These are phyloP conservation scores for Ennomos fuscantarius DNA, from an alignment of 2,888 invertebrate species.

Conservation along the genomic window DNA sequence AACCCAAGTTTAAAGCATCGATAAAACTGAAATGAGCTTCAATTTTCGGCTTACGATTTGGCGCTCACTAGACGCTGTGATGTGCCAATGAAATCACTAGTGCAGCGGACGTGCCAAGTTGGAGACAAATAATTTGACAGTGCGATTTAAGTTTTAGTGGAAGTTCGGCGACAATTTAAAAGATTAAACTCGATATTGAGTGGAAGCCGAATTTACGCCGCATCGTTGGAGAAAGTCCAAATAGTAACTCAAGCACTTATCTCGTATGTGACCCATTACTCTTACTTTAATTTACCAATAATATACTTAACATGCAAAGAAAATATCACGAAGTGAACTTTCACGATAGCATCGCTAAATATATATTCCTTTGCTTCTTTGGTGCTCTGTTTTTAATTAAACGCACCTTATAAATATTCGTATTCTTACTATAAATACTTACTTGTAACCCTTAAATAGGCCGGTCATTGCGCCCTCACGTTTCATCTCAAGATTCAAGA, in stretches of 20 bases:
- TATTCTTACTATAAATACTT: conserved; percentile 59
- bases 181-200: conserved; percentile 39
- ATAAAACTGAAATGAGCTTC: conserved; percentile 51
- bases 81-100: conserved; percentile 45
- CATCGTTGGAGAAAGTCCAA: conserved; percentile 38
- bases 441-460: conserved; percentile 70
- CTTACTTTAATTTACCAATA: conserved; percentile 21
- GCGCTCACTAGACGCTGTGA: conserved; percentile 41
- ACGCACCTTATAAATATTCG: conserved; percentile 48
- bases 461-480: conserved; percentile 76
- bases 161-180: conserved; percentile 35
- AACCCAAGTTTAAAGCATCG: conserved; percentile 44
- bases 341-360: conserved; percentile 44
- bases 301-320: conserved; percentile 29
- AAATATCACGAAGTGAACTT: conserved; percentile 43
- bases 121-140: conserved; percentile 41
- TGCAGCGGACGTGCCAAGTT: conserved; percentile 45
- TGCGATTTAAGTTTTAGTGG: conserved; percentile 31
- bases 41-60: conserved; percentile 55
- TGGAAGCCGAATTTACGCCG: conserved; percentile 35
- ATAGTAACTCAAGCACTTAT: conserved; percentile 23
- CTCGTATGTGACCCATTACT: conserved; percentile 20
- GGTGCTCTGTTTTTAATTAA: conserved; percentile 47
- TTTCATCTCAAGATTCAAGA: conserved; percentile 50
- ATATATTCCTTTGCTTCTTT: conserved; percentile 38